phyloP scores from a whole-genome alignment of 2,888 invertebrate species.

The Dryococelus australis region DNA sequence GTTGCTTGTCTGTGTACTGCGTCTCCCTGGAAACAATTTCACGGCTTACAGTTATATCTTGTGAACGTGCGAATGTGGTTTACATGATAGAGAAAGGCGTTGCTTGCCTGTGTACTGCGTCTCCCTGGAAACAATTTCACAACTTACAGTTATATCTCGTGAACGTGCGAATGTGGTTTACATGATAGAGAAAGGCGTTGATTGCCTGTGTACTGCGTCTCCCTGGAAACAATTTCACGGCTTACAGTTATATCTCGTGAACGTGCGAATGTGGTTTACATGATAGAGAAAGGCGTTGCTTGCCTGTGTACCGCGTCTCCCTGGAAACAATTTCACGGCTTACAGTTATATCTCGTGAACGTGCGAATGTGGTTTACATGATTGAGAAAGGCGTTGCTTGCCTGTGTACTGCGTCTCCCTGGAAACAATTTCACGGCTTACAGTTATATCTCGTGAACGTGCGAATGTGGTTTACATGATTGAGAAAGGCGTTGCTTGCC shows the following conservation, averaged over 20 bases:
- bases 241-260: too few relatives aligned
- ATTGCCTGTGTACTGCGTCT: neutral
- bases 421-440: neutral
- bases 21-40: neutral
- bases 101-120: neutral
- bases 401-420: neutral
- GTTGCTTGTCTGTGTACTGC: neutral
- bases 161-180: too few relatives aligned
- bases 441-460: too few relatives aligned
- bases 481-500: neutral
- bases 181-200: neutral
- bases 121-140: neutral
- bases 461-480: neutral
- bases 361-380: neutral
- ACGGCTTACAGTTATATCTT: neutral
- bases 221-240: neutral
- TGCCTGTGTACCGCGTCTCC: neutral
- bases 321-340: neutral
- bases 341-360: too few relatives aligned
- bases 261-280: neutral
- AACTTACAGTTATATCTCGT: too few relatives aligned
- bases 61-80: too few relatives aligned
- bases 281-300: neutral
- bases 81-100: neutral
- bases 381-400: neutral